phyloP scores from a whole-genome alignment of 2,888 invertebrate species.

The Hypomecis atomaria region DNA sequence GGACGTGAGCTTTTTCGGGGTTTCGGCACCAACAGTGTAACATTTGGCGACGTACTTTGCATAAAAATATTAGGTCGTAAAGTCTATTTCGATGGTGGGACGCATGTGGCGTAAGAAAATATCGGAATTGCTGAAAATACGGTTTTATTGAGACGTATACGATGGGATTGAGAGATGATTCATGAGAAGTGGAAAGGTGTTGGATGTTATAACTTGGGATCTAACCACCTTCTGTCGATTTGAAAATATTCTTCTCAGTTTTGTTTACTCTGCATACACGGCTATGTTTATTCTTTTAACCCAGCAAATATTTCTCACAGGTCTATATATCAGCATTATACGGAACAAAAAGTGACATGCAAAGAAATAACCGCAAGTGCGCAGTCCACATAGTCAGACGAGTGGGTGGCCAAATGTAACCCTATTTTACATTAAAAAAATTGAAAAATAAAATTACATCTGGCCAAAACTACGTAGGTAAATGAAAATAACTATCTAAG shows the following conservation, averaged over 20 bases:
- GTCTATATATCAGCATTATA: too few relatives aligned
- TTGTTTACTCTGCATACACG: too few relatives aligned
- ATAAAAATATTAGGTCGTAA: conserved; percentile 84
- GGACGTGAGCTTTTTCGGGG: conserved; percentile 79
- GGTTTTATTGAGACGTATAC: conserved; percentile 66
- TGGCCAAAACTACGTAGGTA: too few relatives aligned
- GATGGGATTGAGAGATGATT: conserved; percentile 70
- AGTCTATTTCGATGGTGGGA: conserved; percentile 69
- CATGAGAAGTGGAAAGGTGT: conserved; percentile 55
- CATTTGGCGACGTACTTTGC: conserved; percentile 84
- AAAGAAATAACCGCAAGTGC: too few relatives aligned
- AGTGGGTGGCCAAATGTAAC: too few relatives aligned
- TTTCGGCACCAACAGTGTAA: conserved; percentile 72
- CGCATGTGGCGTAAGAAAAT: conserved; percentile 75
- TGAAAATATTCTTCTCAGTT: not conserved
- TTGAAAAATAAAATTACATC: too few relatives aligned
- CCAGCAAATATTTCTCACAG: too few relatives aligned
- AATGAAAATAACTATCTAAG: too few relatives aligned
- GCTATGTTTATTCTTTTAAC: too few relatives aligned
- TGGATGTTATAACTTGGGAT: conserved; percentile 52
- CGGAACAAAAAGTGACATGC: too few relatives aligned
- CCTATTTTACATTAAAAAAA: too few relatives aligned
- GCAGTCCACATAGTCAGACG: too few relatives aligned
- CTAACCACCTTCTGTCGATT: conserved; percentile 55
- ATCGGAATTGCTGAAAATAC: conserved; percentile 70